Conservation (phyloP, 2,797 vertebrate genomes). For the Meriones psammophilus region DNA sequence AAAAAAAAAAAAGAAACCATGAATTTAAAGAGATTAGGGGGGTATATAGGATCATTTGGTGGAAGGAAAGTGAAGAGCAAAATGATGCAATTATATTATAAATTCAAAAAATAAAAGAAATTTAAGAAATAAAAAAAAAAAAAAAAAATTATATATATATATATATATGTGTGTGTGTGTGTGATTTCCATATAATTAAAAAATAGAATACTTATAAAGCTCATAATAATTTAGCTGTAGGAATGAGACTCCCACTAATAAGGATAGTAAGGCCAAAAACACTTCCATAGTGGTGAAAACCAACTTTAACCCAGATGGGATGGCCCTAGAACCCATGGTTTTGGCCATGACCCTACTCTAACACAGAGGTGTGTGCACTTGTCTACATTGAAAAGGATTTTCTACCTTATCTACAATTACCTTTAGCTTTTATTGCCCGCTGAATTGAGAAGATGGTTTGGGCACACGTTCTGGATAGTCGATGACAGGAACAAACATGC, state of each 20-base stretch:
- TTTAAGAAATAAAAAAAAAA: neutral
- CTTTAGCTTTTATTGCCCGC: conserved; percentile 23
- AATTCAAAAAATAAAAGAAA: neutral
- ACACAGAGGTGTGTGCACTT: neutral
- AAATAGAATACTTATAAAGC: neutral
- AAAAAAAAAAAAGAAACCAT: neutral
- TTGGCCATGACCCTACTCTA: neutral
- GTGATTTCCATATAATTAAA: conserved; percentile 33
- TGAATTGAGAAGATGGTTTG: conserved; percentile 69
- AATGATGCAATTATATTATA: neutral
- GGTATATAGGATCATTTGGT: neutral
- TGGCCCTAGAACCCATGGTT: neutral
- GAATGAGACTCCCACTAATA: neutral
- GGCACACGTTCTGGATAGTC: conserved; percentile 72
- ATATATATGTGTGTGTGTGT: neutral
- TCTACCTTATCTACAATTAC: conserved; percentile 16
- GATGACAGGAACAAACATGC: conserved; percentile 63
- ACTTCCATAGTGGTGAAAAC: neutral
- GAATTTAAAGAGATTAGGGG: neutral
- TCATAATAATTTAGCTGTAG: conserved; percentile 9
- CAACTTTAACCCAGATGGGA: neutral
- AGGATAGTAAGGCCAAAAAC: neutral
- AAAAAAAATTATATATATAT: too few species aligned
- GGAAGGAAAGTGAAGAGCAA: neutral
- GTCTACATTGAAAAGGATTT: neutral